Evolutionary conservation across 1,140 invertebrate species (phyloP).

Genomic region (Grapholita molesta): DNA sequence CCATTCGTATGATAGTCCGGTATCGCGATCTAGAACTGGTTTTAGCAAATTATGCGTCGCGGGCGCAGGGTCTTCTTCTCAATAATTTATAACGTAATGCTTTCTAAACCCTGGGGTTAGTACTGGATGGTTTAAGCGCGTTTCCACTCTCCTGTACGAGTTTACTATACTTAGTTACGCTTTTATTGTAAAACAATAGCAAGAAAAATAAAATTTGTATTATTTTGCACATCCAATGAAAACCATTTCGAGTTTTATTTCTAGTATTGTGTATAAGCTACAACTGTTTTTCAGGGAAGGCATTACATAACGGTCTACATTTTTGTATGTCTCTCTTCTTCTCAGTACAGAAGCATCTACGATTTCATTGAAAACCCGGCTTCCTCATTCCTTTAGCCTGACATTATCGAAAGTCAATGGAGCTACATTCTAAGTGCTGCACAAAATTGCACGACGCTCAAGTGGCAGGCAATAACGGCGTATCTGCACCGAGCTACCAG

Average conservation of each 20-base stretch:
- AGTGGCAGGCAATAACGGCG: conserved; percentile 25
- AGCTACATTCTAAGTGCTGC: conserved; percentile 26
- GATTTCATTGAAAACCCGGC: neutral
- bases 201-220: too few species aligned
- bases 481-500: conserved; percentile 32
- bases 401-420: conserved; percentile 22
- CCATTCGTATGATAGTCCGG: conserved; percentile 11
- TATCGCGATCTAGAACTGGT: conserved; percentile 38
- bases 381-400: neutral
- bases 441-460: conserved; percentile 26
- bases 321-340: neutral
- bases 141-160: neutral
- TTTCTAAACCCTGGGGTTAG: conserved; percentile 51
- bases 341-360: neutral
- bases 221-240: too few species aligned
- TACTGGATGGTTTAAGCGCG: neutral
- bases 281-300: too few species aligned
- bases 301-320: neutral
- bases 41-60: conserved; percentile 47
- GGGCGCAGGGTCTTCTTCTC: conserved; percentile 41
- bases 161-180: neutral
- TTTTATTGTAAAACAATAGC: too few species aligned
- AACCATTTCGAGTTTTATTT: too few species aligned
- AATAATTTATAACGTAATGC: conserved; percentile 40
- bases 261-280: too few species aligned